Percentiles rank a stretch among this genome's conserved stretches.
phyloP scores from a whole-genome alignment of 2,797 vertebrate genomes.

The Serranus cabrilla region DNA sequence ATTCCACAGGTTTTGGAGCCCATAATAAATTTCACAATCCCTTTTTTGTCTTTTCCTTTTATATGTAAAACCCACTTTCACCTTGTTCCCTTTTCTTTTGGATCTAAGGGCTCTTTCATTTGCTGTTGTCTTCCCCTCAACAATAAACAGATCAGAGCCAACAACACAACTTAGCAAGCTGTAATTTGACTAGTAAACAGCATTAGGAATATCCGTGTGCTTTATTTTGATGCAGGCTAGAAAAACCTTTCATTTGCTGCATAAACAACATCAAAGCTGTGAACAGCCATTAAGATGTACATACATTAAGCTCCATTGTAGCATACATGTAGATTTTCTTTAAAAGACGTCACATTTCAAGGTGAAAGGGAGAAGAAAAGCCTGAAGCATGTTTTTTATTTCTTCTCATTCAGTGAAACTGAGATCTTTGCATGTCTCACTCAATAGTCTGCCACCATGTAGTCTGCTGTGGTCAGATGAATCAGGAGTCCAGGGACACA shows the following conservation, averaged over 20 bases:
- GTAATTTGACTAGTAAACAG: conserved; percentile 78
- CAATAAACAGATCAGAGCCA: conserved; percentile 83
- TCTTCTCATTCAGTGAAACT: conserved; percentile 70
- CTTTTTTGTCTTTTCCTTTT: conserved; percentile 86
- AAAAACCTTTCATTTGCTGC: conserved; percentile 70
- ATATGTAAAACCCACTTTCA: conserved; percentile 86
- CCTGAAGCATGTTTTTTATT: conserved; percentile 61
- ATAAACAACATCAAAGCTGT: conserved; percentile 74
- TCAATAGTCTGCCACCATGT: conserved; percentile 88
- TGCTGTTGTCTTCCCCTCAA: conserved; percentile 73
- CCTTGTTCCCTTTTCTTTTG: conserved; percentile 81
- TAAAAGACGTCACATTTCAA: conserved; percentile 69
- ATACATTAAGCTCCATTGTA: conserved; percentile 74
- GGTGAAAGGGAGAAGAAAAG: conserved; percentile 71
- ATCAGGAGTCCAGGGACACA: conserved; percentile 86
- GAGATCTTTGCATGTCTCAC: conserved; percentile 80
- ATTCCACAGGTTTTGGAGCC: conserved; percentile 94
- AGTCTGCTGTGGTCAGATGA: conserved; percentile 89
- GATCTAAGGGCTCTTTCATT: conserved; percentile 85
- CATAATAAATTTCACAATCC: conserved; percentile 82
- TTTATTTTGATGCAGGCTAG: conserved; percentile 67
- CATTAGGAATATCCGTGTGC: conserved; percentile 80
- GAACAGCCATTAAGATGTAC: conserved; percentile 74
- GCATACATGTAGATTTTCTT: conserved; percentile 44
- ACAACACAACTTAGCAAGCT: conserved; percentile 75